Evolutionary conservation across 2,888 invertebrate genomes (phyloP).

Genomic region (Rhagonycha fulva): DNA sequence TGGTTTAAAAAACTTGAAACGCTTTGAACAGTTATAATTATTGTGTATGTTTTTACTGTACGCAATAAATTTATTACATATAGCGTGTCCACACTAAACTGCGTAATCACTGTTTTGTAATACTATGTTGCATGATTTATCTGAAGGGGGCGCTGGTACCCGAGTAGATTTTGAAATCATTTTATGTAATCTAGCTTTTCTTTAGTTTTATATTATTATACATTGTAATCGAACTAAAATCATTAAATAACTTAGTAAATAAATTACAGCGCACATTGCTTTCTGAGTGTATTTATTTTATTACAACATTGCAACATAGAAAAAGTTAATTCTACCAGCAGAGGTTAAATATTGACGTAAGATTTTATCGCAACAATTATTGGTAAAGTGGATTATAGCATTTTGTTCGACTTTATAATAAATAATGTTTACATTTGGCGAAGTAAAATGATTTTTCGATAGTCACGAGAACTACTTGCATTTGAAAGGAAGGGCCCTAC

Average conservation of each 20-base stretch:
- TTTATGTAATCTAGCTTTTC: background rate
- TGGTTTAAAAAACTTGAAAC: background rate
- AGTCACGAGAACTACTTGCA: conserved; percentile 5
- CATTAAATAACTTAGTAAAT: background rate
- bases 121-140: background rate
- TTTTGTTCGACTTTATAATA: background rate
- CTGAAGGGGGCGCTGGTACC: background rate
- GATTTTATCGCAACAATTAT: background rate
- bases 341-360: background rate
- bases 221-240: background rate
- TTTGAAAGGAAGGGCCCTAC: conserved; percentile 21
- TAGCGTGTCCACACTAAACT: background rate
- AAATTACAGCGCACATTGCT: background rate
- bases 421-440: background rate
- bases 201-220: background rate
- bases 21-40: too few species aligned
- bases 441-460: background rate
- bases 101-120: too few species aligned
- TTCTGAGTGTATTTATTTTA: background rate
- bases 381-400: background rate
- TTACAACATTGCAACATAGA: background rate
- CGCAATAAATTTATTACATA: background rate
- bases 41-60: background rate
- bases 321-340: background rate
- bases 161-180: background rate